A percentile compares a stretch with the other conserved stretches of the same genome.
Conservation (phyloP, 1,140 invertebrate species). For the Drosophila saltans region DNA sequence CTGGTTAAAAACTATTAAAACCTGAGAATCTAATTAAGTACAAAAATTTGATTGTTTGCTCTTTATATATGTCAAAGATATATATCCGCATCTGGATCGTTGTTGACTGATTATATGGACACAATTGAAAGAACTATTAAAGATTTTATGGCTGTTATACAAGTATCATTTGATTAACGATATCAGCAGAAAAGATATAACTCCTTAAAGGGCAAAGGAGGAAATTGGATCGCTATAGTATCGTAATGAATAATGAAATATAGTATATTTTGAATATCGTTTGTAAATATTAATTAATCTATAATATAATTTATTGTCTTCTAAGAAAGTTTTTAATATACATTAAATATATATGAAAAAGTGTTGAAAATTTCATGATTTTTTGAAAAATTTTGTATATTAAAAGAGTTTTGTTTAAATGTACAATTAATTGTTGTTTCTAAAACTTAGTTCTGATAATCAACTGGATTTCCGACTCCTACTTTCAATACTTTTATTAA, state of each 20-base stretch:
- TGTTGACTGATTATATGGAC: slow-evolving; percentile 41
- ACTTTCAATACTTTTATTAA: no score
- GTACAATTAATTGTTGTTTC: no score
- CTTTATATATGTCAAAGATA: slow-evolving; percentile 14
- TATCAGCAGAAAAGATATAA: not conserved
- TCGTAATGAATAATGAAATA: no score
- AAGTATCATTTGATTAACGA: slow-evolving; percentile 25
- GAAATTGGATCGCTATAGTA: no score
- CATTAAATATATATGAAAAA: no score
- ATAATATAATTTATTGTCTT: not conserved
- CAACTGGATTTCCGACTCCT: no score
- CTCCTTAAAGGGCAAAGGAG: no score
- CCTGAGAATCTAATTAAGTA: slow-evolving; percentile 69
- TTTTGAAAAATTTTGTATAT: no score
- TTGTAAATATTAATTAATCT: not conserved
- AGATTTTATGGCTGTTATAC: slow-evolving; percentile 33
- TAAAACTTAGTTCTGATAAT: no score
- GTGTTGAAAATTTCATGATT: no score
- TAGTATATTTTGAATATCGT: no score
- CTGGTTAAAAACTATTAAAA: slow-evolving; percentile 53
- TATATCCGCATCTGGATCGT: slow-evolving; percentile 28
- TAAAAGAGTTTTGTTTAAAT: no score
- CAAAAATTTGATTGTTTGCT: slow-evolving; percentile 7
- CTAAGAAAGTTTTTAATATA: not conserved
- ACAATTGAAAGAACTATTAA: slow-evolving; percentile 21